phyloP scores from a whole-genome alignment of 2,888 invertebrate species.

The Drosophila histrio region DNA sequence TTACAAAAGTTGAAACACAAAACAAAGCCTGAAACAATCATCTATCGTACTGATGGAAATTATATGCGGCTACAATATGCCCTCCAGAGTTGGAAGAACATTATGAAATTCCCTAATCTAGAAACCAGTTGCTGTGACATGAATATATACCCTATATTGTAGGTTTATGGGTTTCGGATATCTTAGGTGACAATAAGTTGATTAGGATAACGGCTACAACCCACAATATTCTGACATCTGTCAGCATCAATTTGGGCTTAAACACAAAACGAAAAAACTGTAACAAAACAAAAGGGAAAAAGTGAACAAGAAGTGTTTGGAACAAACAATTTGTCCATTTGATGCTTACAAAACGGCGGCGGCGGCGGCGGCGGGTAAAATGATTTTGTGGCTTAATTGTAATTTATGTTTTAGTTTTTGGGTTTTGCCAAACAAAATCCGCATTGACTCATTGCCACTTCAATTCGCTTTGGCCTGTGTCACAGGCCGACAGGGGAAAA shows the following conservation, averaged over 20 bases:
- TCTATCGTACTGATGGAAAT: background rate
- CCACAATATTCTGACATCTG: conserved; percentile 51
- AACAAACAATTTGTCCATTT: conserved; percentile 16
- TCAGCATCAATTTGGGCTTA: conserved; percentile 54
- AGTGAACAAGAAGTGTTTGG: background rate
- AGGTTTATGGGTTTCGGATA: background rate
- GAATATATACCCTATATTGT: background rate
- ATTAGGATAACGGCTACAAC: conserved; percentile 25
- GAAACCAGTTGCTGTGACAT: background rate
- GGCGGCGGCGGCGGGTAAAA: conserved; percentile 11
- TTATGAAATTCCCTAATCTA: background rate
- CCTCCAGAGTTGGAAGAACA: background rate
- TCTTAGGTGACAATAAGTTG: conserved; percentile 12
- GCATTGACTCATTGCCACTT: conserved; percentile 60
- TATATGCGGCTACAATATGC: background rate
- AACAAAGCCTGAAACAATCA: background rate
- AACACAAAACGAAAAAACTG: background rate
- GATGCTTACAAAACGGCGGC: conserved; percentile 19
- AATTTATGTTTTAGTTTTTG: conserved; percentile 31
- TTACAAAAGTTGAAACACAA: conserved; percentile 2
- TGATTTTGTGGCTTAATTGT: conserved; percentile 36
- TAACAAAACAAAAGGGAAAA: background rate
- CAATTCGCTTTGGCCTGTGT: conserved; percentile 56
- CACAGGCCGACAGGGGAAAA: background rate
- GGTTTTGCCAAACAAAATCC: conserved; percentile 10